Evolutionary conservation across 2,113 vertebrate species (phyloP), one percentile per base, ranked within the genome.

Genomic region (Dipodomys merriami): DNA sequence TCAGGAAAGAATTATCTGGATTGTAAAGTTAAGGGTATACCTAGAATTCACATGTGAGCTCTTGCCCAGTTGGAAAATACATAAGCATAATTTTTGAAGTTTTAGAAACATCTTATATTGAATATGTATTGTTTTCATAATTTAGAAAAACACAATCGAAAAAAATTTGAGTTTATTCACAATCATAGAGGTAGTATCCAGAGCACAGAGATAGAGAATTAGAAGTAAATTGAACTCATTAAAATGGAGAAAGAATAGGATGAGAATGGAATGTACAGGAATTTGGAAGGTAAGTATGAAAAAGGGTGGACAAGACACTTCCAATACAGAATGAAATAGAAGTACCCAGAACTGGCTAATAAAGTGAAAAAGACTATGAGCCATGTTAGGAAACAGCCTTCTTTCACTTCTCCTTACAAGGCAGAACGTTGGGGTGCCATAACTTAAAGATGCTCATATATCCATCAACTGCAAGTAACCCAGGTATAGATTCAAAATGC

Each of bases 11-110:
- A 62, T 92, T 60, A 49, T 29, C 46, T 68, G 20, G 53, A 53
- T 83, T 81, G 18, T 25, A 85, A 79, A 30, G 80, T 62, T 30
- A 85, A 85, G 7, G 11, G 49, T 74, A 85, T 68, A 80, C 16
- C 29, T 72, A 73, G 44, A 80, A 30, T 73, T 7, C 46, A 73
- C 19, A 89, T 89, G 33, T 73, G 30, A 81, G 30, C 49, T 53
- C 30, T 60, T 81, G 10, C 15, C 5, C 6, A 74, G 25, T 5
- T 39, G 18, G 5, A 39, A 95, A 92, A 85, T 65, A 18, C 35
- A 69, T 69, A 7, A 8, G 49, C 30, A 69, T 39, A 46, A 33
- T 79, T 78, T 49, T 22, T 64, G 2, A 53, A n/a, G 23, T 74
- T 92, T 76, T 78, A 94, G 12, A n/a, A 49, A n/a, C 74, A 0